Percentiles rank a stretch among this genome's conserved stretches.
These are phyloP conservation scores for Atlantisia rogersi DNA, from an alignment of 2,113 vertebrate species.

Conservation along the genomic window DNA sequence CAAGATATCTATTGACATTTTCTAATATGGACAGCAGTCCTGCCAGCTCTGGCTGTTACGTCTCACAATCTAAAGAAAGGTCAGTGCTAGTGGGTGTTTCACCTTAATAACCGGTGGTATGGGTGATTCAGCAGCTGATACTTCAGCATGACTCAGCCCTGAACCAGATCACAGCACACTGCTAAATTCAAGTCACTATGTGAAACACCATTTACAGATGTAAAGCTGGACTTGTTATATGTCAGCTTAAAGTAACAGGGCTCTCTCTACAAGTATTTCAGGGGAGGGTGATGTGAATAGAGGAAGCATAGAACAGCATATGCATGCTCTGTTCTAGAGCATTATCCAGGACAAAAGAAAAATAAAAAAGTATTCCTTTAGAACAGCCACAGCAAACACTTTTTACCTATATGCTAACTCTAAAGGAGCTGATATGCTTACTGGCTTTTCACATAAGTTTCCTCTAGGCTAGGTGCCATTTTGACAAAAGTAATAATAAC, in stretches of 20 bases:
- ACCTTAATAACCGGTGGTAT: not conserved
- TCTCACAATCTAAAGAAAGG: constrained; percentile 13
- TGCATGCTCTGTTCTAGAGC: not conserved
- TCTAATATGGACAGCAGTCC: not conserved
- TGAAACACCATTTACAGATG: not conserved
- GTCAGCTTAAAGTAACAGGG: not conserved
- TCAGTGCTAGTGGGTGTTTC: not conserved
- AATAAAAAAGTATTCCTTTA: not conserved
- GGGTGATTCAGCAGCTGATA: not conserved
- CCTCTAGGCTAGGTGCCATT: not conserved
- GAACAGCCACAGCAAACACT: not conserved
- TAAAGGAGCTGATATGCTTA: not conserved
- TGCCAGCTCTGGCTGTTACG: not conserved
- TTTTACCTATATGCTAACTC: not conserved
- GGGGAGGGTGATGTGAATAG: not conserved
- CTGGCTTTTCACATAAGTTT: not conserved
- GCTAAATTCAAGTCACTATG: not conserved
- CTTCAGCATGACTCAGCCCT: not conserved
- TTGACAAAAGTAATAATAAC: not conserved
- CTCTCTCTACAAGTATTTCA: not conserved
- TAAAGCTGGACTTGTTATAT: not conserved
- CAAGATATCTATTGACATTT: constrained; percentile 56
- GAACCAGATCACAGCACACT: not conserved
- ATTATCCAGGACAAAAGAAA: not conserved
- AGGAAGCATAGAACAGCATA: not conserved